Base-by-base conservation (phyloP, 2,113 vertebrate species). In the Cavia aperea region DNA sequence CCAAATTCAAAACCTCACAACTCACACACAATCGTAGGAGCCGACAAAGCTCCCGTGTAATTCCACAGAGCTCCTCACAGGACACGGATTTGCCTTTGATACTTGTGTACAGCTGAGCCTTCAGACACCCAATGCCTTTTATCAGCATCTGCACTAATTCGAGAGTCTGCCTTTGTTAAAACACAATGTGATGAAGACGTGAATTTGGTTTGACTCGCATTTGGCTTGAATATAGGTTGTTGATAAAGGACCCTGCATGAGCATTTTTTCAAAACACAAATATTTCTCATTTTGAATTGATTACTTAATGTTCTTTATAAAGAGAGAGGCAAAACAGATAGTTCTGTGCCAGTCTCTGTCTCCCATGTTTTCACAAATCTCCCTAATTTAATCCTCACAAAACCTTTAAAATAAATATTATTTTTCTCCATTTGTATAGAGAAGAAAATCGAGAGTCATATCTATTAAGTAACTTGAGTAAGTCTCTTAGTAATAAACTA, bases 251-350 rank as follows among this genome's bases (percentile, higher is more conserved):
- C 26, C 24, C 43, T 18, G 56, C 18, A 24, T 43, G 58, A 70
- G 18, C 24, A 33, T 89, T 88, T 93, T 93, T 88, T 77, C 81
- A 85, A 46, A 85, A 49, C 39, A 49, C 36, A 82, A 72, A 36
- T 75, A n/a, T 73, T 82, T 93, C 58, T 94, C 60, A 49, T 56
- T 93, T 79, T 88, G n/a, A 93, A 86, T 51, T 75, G 46, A 91
- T 83, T 86, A 81, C 68, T 96, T 85, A 86, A 86, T 77, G 36
- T 49, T 84, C 29, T 79, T 89, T 86, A 49, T 83, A 91, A 89
- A 89, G n/a, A 88, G n/a, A 73, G 85, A 81, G 89, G 49, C 9
- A 56, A 90, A 78, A 89, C 46, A 77, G 92, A 23, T 13, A 43
- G 91, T 79, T 94, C 93, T 90, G 68, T 54, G 29, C 73, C 33